Evolutionary conservation across 2,113 vertebrate species (phyloP).

Genomic region (Nothobranchius furzeri): DNA sequence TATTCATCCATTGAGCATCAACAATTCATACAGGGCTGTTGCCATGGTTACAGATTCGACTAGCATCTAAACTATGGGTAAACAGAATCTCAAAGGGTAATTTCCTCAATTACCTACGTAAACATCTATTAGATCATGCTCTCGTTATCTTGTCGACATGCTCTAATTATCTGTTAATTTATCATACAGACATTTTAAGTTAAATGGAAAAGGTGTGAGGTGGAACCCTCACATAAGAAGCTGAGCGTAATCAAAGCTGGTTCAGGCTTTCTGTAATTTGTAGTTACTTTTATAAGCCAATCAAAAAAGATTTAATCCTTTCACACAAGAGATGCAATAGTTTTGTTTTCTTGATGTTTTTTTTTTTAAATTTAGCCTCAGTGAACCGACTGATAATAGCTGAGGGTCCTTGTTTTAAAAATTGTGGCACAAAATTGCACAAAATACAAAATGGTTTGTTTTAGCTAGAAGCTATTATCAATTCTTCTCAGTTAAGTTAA

Average conservation of each 20-base stretch:
- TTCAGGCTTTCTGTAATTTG: too few species aligned
- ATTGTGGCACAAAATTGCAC: too few species aligned
- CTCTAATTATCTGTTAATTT: too few species aligned
- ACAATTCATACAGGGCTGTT: constrained; percentile 20
- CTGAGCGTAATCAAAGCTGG: too few species aligned
- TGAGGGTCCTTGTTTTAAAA: neutral
- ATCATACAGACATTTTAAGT: too few species aligned
- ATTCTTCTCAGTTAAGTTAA: too few species aligned
- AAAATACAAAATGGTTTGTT: too few species aligned
- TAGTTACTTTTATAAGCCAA: too few species aligned
- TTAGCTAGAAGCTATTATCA: too few species aligned
- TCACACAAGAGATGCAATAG: neutral
- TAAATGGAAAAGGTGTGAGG: too few species aligned
- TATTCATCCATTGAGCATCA: constrained; percentile 25
- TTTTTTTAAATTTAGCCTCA: neutral
- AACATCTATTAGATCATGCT: constrained; percentile 1
- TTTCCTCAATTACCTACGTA: neutral
- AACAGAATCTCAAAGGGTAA: constrained; percentile 18
- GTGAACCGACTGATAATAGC: neutral
- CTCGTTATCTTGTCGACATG: too few species aligned
- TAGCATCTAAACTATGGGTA: constrained; percentile 32
- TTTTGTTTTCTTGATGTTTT: neutral
- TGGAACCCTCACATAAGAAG: too few species aligned
- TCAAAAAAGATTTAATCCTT: neutral
- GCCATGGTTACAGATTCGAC: constrained; percentile 33